Evolutionary conservation across 2,113 vertebrate species (phyloP).

Genomic region (Phrynosoma blainvillii): DNA sequence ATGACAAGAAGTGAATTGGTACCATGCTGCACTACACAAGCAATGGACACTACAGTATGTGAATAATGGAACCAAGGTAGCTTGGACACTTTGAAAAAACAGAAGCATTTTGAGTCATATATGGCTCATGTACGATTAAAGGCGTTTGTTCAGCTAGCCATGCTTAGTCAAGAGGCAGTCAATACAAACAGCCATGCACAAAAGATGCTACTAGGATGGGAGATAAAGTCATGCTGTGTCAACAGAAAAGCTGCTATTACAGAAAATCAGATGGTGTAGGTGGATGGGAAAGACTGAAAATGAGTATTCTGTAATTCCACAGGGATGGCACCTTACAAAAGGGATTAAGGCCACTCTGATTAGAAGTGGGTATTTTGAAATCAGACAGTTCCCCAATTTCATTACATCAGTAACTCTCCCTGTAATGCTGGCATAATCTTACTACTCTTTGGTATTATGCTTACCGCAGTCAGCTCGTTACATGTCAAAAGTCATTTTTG

Average conservation of each 20-base stretch:
- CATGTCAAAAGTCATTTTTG: not conserved
- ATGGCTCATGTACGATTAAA: constrained; percentile 3
- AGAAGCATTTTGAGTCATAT: not conserved
- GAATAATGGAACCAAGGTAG: not conserved
- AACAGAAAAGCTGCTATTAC: not conserved
- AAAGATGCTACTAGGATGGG: not conserved
- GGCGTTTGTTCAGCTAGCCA: not conserved
- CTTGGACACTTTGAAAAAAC: rapidly evolving
- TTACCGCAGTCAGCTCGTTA: not conserved
- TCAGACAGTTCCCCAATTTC: not conserved
- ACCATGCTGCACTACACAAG: constrained; percentile 19
- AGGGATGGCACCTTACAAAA: not conserved
- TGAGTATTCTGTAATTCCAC: rapidly evolving
- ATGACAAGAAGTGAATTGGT: constrained; percentile 38
- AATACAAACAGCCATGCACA: constrained; percentile 9
- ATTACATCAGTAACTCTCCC: not conserved
- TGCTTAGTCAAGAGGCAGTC: not conserved
- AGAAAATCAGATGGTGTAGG: not conserved
- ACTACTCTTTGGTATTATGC: not conserved
- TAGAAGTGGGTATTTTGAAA: not conserved
- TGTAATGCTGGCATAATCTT: not conserved
- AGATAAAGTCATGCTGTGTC: not conserved
- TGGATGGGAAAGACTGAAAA: not conserved
- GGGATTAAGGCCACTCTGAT: not conserved
- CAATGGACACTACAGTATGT: constrained; percentile 19